phyloP scores from a whole-genome alignment of 2,888 invertebrate genomes.

The Spisula solida region DNA sequence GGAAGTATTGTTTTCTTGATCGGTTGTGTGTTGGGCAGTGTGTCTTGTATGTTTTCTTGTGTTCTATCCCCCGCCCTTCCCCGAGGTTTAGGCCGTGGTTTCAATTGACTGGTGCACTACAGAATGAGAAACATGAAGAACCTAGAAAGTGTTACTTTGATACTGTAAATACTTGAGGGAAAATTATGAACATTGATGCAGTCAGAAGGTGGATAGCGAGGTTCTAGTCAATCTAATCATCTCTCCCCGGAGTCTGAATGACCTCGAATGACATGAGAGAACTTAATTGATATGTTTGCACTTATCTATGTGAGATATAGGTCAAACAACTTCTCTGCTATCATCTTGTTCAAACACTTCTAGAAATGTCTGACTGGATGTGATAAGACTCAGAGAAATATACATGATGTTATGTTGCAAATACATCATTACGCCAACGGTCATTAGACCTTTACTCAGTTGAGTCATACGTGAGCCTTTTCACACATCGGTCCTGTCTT shows the following conservation, averaged over 20 bases:
- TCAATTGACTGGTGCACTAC: too few relatives aligned
- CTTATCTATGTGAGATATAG: constrained; percentile 1
- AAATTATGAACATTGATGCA: not conserved
- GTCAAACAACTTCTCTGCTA: not conserved
- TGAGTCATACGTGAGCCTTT: too few relatives aligned
- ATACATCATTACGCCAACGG: not conserved
- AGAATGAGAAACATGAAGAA: too few relatives aligned
- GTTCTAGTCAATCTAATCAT: not conserved
- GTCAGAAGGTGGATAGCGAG: not conserved
- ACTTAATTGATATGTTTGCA: not conserved
- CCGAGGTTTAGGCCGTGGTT: too few relatives aligned
- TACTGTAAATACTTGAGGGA: not conserved
- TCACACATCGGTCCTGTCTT: too few relatives aligned
- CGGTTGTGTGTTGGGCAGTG: too few relatives aligned
- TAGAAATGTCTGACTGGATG: not conserved
- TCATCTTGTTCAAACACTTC: not conserved
- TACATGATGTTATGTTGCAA: constrained; percentile 9
- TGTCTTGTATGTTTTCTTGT: too few relatives aligned
- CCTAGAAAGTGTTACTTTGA: too few relatives aligned
- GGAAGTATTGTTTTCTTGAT: too few relatives aligned
- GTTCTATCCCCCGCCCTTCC: too few relatives aligned
- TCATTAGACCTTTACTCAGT: not conserved
- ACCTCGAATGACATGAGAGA: not conserved
- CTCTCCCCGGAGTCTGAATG: not conserved
- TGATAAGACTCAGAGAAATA: not conserved